Evolutionary conservation across 2,113 vertebrate species (phyloP).

Genomic region (Dryoscopus gambensis): DNA sequence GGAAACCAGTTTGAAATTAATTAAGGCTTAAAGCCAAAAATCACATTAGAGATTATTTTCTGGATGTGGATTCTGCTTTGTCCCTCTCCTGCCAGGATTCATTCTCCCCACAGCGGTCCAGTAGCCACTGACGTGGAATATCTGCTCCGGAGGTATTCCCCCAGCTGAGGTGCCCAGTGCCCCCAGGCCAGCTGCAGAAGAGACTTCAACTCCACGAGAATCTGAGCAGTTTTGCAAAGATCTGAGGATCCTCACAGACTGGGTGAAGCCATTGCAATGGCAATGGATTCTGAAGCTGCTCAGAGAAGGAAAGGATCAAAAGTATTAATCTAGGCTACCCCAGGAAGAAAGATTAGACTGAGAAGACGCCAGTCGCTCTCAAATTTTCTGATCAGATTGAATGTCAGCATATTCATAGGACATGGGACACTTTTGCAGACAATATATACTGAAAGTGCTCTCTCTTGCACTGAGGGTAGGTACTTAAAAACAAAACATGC

Average conservation of each 20-base stretch:
- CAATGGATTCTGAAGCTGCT: background rate
- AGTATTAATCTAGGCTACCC: background rate
- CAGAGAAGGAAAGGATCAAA: background rate
- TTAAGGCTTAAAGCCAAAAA: background rate
- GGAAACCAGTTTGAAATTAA: background rate
- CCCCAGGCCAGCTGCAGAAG: background rate
- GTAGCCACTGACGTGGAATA: rapidly evolving
- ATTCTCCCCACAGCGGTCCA: rapidly evolving
- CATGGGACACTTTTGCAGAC: background rate
- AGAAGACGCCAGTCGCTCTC: background rate
- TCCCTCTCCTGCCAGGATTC: background rate
- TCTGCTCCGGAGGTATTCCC: background rate
- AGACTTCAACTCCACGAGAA: background rate
- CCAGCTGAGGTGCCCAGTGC: background rate
- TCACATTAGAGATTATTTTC: background rate
- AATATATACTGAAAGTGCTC: background rate
- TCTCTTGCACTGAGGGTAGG: background rate
- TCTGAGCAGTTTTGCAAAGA: background rate
- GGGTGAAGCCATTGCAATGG: background rate
- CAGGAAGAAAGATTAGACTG: background rate
- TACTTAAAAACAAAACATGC: background rate
- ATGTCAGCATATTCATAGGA: background rate
- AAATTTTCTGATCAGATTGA: background rate
- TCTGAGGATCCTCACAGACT: background rate
- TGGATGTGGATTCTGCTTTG: background rate